Conservation (phyloP, 2,888 invertebrate genomes). For the Rhingia rostrata region DNA sequence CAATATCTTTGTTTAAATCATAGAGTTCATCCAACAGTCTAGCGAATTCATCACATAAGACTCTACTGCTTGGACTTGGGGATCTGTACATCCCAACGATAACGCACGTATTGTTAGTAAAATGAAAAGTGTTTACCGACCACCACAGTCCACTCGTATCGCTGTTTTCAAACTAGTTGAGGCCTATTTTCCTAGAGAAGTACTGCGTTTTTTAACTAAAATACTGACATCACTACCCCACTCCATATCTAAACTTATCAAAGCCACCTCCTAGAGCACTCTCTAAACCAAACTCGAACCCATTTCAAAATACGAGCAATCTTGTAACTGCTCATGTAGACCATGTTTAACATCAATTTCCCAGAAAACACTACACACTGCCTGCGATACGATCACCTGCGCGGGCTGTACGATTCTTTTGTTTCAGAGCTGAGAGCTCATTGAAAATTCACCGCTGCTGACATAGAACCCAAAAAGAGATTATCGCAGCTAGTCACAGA, state of each 20-base stretch:
- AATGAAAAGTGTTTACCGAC: background rate
- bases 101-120: background rate
- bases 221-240: no score
- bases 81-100: constrained; percentile 1
- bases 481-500: constrained; percentile 22
- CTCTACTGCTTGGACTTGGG: background rate
- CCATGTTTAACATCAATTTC: constrained; percentile 28
- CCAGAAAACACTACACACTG: constrained; percentile 25
- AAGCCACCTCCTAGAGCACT: no score
- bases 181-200: no score
- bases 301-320: background rate
- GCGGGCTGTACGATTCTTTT: background rate
- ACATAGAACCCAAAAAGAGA: constrained; percentile 39
- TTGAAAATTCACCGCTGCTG: constrained; percentile 46
- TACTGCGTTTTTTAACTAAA: no score
- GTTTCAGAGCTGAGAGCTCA: constrained; percentile 24
- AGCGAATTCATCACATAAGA: background rate
- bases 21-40: background rate
- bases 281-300: no score
- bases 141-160: background rate
- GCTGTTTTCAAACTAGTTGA: no score
- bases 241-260: no score
- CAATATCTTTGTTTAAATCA: background rate
- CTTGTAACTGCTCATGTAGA: background rate
- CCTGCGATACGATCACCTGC: background rate